phyloP scores from a whole-genome alignment of 2,797 vertebrate species.

The Sitta carolinensis region DNA sequence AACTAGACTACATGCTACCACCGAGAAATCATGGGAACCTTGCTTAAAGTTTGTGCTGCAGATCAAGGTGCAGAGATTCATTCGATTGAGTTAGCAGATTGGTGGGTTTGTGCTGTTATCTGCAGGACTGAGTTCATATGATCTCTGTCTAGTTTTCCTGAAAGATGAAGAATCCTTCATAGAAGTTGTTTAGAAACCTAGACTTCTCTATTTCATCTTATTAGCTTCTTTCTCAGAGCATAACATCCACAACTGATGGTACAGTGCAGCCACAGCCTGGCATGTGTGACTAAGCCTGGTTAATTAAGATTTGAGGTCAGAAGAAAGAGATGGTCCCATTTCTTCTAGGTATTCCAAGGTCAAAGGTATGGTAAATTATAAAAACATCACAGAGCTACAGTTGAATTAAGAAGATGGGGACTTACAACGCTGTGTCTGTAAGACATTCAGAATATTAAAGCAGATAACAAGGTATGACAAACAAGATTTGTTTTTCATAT shows the following conservation, averaged over 20 bases:
- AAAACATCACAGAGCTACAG: neutral
- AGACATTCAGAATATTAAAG: conserved; percentile 2
- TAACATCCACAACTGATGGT: neutral
- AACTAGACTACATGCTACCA: no score
- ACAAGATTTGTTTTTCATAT: neutral
- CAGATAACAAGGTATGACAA: neutral
- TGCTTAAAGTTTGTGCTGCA: neutral
- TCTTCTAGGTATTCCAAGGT: neutral
- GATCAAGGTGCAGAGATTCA: neutral
- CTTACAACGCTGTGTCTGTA: neutral
- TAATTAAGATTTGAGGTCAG: neutral
- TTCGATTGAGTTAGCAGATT: neutral
- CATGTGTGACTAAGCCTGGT: neutral
- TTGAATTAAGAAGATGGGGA: neutral
- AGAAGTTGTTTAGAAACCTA: neutral
- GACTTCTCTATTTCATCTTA: neutral
- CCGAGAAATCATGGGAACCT: neutral
- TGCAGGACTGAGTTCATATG: neutral
- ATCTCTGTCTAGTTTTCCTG: neutral
- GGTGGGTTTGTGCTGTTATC: neutral
- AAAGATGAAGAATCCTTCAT: neutral
- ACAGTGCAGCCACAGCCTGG: neutral
- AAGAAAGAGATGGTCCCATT: neutral
- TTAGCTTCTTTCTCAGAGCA: neutral
- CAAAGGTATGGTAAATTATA: neutral